Conservation (phyloP, 1,140 invertebrate species). For the Lucilia cuprina region DNA sequence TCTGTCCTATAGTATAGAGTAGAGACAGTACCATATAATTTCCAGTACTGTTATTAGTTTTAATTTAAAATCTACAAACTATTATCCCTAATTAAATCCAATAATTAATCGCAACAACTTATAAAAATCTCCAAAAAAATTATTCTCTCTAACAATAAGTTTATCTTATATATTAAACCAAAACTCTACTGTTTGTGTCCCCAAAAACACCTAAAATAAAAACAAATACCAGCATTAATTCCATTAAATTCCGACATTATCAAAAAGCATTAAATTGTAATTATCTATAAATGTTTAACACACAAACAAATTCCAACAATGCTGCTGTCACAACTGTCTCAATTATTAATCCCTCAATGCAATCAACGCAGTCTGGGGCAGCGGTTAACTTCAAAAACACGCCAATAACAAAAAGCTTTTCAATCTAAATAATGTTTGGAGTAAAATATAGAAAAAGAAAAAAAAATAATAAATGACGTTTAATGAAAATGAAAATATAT, state of each 20-base stretch:
- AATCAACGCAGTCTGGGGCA: not conserved
- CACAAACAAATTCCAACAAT: conserved; percentile 35
- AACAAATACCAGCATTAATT: not conserved
- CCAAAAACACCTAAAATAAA: not conserved
- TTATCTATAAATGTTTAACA: conserved; percentile 27
- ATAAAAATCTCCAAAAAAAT: too few species aligned
- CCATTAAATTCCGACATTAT: not conserved
- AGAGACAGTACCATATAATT: too few species aligned
- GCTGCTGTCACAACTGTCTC: conserved; percentile 33
- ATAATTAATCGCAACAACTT: too few species aligned
- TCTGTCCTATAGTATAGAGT: too few species aligned
- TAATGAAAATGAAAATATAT: not conserved
- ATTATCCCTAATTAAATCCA: too few species aligned
- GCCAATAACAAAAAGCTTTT: not conserved
- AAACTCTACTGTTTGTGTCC: not conserved
- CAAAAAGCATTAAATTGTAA: conserved; percentile 30
- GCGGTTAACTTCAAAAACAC: conserved; percentile 3
- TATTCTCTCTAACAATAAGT: too few species aligned
- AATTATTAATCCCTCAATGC: conserved; percentile 27
- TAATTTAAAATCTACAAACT: too few species aligned
- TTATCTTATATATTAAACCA: not conserved
- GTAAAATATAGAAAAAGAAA: not conserved
- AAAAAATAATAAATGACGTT: not conserved
- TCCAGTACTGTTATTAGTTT: too few species aligned
- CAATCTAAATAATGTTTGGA: not conserved